Percentiles rank a stretch among this genome's conserved stretches.
Conservation (phyloP, 2,888 invertebrate species). For the Drepanosiphum platanoidis region DNA sequence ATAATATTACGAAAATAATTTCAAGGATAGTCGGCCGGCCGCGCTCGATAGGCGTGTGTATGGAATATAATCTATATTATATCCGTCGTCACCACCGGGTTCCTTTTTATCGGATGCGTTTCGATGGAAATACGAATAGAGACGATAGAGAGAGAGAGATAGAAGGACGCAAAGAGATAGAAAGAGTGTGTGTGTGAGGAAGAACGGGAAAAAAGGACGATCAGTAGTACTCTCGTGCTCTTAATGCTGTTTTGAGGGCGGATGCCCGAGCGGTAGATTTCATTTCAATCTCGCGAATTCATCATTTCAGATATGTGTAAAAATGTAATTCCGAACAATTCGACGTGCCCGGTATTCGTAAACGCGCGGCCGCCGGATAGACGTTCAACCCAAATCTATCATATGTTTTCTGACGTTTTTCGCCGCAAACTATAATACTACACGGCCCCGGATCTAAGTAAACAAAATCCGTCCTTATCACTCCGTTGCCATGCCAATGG, state of each 20-base stretch:
- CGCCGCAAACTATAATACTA: constrained; percentile 32
- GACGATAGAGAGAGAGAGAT: neutral
- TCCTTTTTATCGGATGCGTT: neutral
- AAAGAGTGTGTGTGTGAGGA: neutral
- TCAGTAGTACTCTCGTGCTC: neutral
- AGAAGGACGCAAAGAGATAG: no score
- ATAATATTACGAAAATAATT: no score
- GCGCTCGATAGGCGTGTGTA: no score
- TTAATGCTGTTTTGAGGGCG: neutral
- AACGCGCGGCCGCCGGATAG: neutral
- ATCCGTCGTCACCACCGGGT: neutral
- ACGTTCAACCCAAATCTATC: constrained; percentile 46
- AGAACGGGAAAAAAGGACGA: neutral
- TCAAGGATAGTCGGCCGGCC: neutral
- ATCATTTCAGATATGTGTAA: constrained; percentile 35
- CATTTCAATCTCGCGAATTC: constrained; percentile 34
- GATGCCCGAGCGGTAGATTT: neutral
- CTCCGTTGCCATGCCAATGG: constrained; percentile 43
- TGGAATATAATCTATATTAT: no score
- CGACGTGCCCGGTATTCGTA: constrained; percentile 30
- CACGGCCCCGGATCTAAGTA: constrained; percentile 36
- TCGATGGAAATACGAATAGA: neutral
- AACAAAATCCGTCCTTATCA: constrained; percentile 55
- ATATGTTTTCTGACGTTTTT: constrained; percentile 53
- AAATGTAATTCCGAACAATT: constrained; percentile 42